These are phyloP conservation scores for Pachypanchax playfairii DNA, from an alignment of 2,113 vertebrate species.

Conservation along the genomic window DNA sequence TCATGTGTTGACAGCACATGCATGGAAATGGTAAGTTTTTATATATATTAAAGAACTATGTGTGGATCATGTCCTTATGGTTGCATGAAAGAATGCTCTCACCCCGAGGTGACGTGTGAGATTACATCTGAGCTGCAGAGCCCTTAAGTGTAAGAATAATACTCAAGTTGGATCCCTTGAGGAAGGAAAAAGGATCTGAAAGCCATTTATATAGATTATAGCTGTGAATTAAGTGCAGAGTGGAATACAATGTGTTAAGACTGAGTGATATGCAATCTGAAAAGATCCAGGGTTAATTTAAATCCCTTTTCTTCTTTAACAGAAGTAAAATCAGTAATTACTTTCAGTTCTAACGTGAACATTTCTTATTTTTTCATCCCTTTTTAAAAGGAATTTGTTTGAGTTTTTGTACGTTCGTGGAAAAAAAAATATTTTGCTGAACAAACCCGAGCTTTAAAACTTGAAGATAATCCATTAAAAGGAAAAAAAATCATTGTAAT, in stretches of 20 bases:
- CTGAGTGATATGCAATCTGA: neutral
- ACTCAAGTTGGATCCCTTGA: constrained; percentile 45
- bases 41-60: constrained; percentile 21
- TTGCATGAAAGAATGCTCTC: constrained; percentile 40
- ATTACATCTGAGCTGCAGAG: constrained; percentile 55
- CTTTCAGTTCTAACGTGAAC: neutral
- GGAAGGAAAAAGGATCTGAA: constrained; percentile 40
- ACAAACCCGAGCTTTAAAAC: no score
- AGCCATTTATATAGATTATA: constrained; percentile 59
- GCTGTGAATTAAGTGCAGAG: constrained; percentile 43
- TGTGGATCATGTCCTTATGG: constrained; percentile 28
- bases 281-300: neutral
- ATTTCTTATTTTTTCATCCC: neutral
- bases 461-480: no score
- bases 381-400: no score
- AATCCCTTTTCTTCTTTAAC: neutral
- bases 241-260: constrained; percentile 1
- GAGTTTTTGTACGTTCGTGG: no score
- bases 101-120: constrained; percentile 46
- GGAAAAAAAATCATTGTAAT: no score
- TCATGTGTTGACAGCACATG: neutral
- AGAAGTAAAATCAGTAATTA: neutral
- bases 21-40: neutral
- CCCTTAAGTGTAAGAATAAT: constrained; percentile 51
- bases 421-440: no score